Base-by-base conservation (phyloP, 2,888 invertebrate genomes). In the Opisthograptis luteolata region DNA sequence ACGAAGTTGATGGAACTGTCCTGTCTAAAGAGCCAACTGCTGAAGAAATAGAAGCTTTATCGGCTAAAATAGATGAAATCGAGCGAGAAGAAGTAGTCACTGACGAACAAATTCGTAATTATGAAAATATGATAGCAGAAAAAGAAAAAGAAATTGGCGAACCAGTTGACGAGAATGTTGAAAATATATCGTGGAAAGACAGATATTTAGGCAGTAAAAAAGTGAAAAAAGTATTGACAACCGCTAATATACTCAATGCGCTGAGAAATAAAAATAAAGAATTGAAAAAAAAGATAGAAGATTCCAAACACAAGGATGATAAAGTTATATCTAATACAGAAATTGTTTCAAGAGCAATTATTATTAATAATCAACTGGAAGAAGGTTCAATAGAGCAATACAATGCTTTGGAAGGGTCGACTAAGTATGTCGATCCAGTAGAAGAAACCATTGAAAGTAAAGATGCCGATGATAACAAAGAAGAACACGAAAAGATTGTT, bases 121-220 rank as follows among this genome's bases (percentile, higher is more conserved):
- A 76, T 19, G 79, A 79, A 46, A 58, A 36, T 31, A 31, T 39
- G 22, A 28, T 35, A 8, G 28, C 35, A 42, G 54, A 43, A 40
- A 55, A 44, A 42, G 54, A 43, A 40, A 55, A 44, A 40, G 41
- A 44, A 30, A 17, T 51, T 13, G 24, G 14, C 7, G 42, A 58
- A 15, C 27, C 41, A 27, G 46, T 22, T 8, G 19, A 45, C 8
- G 32, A 17, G 1, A 35, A 31, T 27, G n/a, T 44, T 12, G 70
- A 73, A 41, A 62, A 70, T 8, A 64, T 82, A 24, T 92, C 93
- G 0, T 93, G 93, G 93, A 92, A 92, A 66, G 87, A 92, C 30
- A 81, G 93, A 32, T 93, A 93, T 70, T 74, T 93, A 31, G 91
- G 84, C 7, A 93, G 93, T 55, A 89, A 81, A 8, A 93, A 93